phyloP scores from a whole-genome alignment of 2,113 vertebrate species.

The Thymallus thymallus region DNA sequence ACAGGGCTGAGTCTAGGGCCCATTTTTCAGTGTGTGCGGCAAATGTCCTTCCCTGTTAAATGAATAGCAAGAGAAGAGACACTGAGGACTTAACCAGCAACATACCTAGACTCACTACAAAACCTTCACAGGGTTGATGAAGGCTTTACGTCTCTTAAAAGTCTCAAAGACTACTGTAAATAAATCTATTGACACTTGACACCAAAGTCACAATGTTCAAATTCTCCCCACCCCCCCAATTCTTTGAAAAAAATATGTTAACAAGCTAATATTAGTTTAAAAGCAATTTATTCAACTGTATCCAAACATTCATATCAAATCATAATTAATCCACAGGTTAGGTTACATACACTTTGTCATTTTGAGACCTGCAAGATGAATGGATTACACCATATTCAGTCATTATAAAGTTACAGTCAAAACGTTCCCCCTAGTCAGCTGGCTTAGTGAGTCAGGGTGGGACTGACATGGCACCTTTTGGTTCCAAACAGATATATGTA shows the following conservation, averaged over 20 bases:
- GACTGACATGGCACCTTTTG: not conserved
- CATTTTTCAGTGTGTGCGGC: not conserved
- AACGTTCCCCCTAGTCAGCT: not conserved
- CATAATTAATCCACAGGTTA: constrained; percentile 22
- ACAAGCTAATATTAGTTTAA: not conserved
- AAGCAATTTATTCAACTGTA: constrained; percentile 39
- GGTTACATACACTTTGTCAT: constrained; percentile 4
- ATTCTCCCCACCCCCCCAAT: too few relatives aligned
- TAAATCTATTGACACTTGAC: too few relatives aligned
- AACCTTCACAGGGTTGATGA: too few relatives aligned
- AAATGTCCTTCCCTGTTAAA: too few relatives aligned
- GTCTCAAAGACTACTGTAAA: too few relatives aligned
- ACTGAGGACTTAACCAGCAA: constrained; percentile 49
- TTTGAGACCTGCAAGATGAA: not conserved
- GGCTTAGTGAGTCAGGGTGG: not conserved
- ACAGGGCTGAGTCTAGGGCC: not conserved
- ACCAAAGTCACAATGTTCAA: too few relatives aligned
- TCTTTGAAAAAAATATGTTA: too few relatives aligned
- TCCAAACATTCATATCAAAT: not conserved
- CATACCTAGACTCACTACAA: not conserved
- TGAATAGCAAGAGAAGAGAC: not conserved
- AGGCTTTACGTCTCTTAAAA: too few relatives aligned
- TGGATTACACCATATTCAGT: not conserved
- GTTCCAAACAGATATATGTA: not conserved
- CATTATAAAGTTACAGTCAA: not conserved